A percentile compares a stretch with the other conserved stretches of the same genome.
These are phyloP conservation scores for Cryptotermes secundus DNA, from an alignment of 1,140 invertebrate species.

Conservation along the genomic window DNA sequence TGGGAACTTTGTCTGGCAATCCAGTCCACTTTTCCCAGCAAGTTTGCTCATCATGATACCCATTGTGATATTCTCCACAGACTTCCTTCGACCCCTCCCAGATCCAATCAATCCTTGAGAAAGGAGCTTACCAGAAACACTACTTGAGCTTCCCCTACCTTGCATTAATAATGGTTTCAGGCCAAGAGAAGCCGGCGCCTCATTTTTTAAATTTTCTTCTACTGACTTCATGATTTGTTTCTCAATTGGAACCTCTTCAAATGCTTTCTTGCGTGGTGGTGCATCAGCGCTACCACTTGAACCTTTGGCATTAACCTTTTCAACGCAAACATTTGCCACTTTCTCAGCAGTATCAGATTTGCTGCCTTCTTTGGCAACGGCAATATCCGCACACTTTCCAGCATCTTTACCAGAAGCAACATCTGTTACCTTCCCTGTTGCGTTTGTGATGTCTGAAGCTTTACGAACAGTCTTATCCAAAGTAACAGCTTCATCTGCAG, in stretches of 20 bases:
- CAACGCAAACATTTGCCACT: neutral
- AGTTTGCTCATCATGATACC: conserved; percentile 35
- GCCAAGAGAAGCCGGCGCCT: neutral
- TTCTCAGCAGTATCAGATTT: neutral
- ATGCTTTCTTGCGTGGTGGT: neutral
- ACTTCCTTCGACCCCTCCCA: conserved; percentile 32
- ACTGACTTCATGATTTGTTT: neutral
- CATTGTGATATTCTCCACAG: conserved; percentile 36
- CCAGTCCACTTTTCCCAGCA: conserved; percentile 29
- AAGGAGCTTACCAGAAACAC: neutral
- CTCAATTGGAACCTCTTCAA: neutral
- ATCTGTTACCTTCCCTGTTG: too few relatives aligned
- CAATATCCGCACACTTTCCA: neutral
- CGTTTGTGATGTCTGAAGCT: too few relatives aligned
- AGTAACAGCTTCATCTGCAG: too few relatives aligned
- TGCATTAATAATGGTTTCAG: neutral
- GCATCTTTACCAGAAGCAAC: neutral
- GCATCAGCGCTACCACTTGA: neutral
- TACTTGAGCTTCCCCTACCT: neutral
- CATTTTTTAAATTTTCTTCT: neutral
- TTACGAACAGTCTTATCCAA: too few relatives aligned
- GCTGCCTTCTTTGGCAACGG: neutral
- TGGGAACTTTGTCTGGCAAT: neutral
- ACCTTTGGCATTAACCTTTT: neutral
- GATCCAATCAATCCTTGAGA: neutral